Evolutionary conservation across 2,113 vertebrate species (phyloP).

Genomic region (Corvus cornix): DNA sequence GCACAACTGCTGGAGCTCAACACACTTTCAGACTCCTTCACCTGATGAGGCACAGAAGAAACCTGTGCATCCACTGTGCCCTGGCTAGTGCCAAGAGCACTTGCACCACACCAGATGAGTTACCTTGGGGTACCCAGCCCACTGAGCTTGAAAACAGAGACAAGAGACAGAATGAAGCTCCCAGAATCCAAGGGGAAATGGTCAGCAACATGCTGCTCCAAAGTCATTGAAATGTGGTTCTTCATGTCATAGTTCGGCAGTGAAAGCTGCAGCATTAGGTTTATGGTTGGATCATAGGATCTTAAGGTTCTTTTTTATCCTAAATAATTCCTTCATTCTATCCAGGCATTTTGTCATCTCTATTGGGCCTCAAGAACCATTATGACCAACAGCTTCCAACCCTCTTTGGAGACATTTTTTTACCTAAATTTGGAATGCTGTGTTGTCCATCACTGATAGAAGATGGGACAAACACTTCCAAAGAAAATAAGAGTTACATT

Average conservation of each 20-base stretch:
- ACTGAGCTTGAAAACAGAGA: not conserved
- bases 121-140: rapidly evolving
- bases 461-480: not conserved
- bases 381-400: not conserved
- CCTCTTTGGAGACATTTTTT: not conserved
- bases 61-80: not conserved
- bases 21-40: not conserved
- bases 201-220: not conserved
- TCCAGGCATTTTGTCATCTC: not conserved
- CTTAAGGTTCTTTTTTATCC: not conserved
- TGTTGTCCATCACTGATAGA: not conserved
- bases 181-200: not conserved
- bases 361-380: not conserved
- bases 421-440: not conserved
- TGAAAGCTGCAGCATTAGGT: not conserved
- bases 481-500: not conserved
- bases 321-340: not conserved
- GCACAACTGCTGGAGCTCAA: not conserved
- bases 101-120: not conserved
- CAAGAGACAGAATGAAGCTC: not conserved
- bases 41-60: not conserved
- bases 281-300: not conserved
- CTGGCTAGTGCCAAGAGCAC: not conserved
- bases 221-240: not conserved
- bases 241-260: not conserved